These are phyloP conservation scores for Actenoides hombroni DNA, from an alignment of 2,113 vertebrate genomes.

Conservation along the genomic window DNA sequence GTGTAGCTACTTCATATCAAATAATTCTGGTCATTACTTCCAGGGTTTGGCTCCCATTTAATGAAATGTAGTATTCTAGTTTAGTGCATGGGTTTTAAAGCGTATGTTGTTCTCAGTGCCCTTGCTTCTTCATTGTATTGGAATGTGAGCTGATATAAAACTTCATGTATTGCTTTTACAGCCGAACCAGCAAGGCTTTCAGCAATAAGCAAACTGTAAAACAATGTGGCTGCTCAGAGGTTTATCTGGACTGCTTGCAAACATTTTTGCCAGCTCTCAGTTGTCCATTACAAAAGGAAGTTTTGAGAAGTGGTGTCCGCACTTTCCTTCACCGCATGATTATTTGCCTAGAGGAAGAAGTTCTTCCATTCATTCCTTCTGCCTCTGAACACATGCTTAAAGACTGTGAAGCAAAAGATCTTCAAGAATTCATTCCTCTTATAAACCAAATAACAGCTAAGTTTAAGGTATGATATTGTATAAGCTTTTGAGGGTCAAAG, in stretches of 20 bases:
- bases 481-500: background rate
- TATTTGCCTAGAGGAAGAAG: conserved; percentile 97
- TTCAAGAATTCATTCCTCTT: conserved; percentile 98
- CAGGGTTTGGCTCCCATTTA: background rate
- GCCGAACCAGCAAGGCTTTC: conserved; percentile 98
- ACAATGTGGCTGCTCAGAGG: conserved; percentile 94
- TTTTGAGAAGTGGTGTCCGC: conserved; percentile 89
- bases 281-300: conserved; percentile 90
- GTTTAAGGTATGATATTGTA: conserved; percentile 83
- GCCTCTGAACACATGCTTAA: conserved; percentile 98
- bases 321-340: conserved; percentile 99
- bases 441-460: conserved; percentile 99
- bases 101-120: background rate
- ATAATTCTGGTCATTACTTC: background rate
- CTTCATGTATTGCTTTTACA: conserved; percentile 52
- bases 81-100: background rate
- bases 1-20: background rate
- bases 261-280: conserved; percentile 93
- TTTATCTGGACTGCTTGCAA: conserved; percentile 93
- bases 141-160: background rate
- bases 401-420: conserved; percentile 95
- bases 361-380: conserved; percentile 93
- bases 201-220: conserved; percentile 99
- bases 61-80: background rate
- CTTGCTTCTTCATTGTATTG: background rate